Evolutionary conservation across 2,113 vertebrate genomes (phyloP), one percentile per base, ranked within the genome.

Genomic region (Gambusia affinis): DNA sequence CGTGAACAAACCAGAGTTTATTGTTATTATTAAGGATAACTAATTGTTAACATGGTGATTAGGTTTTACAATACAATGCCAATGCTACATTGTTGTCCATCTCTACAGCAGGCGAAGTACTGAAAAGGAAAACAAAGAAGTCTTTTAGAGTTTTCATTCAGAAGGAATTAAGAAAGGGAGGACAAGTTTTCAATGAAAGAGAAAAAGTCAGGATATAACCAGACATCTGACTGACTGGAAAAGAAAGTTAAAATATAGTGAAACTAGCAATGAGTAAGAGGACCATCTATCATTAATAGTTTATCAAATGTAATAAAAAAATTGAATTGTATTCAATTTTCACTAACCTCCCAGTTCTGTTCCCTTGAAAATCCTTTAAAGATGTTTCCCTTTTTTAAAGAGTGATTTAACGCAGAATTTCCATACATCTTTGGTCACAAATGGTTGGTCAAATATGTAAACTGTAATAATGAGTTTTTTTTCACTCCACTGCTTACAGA

Each of bases 401-500:
- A 47, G 15, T 22, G 22, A 54, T 54, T 8, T 54, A 54, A 24
- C 22, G 24, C 51, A 54, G 15, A 19, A 10, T 54, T 22, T n/a
- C 51, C 51, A 54, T 24, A 33, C 2, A 64, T 64, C 31, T 42
- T 12, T 42, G 39, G 39, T 14, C 3, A 42, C 39, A 42, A 12
- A 31, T 60, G 51, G 35, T 60, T 70, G 67, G 1, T 35, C 76
- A 51, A 60, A 72, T 70, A 31, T 37, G 37, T 75, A 60, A 67
- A 60, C 63, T 22, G 35, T 60, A 64, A 60, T 73, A 60, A 24
- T 73, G 63, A 63, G 14, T 30, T 27, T 63, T 57, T 15, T 69
- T 19, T 22, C 30, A 8, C 27, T 75, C 83, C 61, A 63, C 54
- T 62, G 69, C 79, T 73, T 80, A 75, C 80, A 78, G 80, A 88